Conservation (phyloP, 2,113 vertebrate species). For the Etheostoma cragini region DNA sequence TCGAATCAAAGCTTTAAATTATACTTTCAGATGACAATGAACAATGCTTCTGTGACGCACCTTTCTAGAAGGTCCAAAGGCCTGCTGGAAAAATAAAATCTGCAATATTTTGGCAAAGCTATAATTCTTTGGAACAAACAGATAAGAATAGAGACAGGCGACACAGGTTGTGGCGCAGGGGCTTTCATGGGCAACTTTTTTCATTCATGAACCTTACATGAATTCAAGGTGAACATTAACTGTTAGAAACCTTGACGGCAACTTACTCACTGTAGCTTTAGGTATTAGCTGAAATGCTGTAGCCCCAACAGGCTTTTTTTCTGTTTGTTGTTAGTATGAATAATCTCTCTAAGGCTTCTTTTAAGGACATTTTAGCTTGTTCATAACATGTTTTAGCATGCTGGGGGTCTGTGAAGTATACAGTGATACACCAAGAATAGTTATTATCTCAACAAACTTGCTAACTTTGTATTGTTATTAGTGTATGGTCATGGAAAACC, state of each 20-base stretch:
- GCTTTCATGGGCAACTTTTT: neutral
- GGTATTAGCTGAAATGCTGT: conserved; percentile 3
- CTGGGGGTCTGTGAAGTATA: conserved; percentile 9
- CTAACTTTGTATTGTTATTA: conserved; percentile 39
- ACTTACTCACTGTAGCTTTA: conserved; percentile 13
- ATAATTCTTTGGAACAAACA: neutral
- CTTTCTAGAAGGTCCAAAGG: neutral
- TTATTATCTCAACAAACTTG: conserved; percentile 42
- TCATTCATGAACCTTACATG: neutral
- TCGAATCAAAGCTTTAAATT: conserved; percentile 54
- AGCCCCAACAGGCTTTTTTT: conserved; percentile 21
- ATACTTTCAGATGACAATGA: conserved; percentile 38
- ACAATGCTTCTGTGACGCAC: conserved; percentile 2
- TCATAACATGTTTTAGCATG: conserved; percentile 35
- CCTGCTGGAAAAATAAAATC: neutral
- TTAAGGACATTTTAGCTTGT: conserved; percentile 16
- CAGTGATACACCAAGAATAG: conserved; percentile 25
- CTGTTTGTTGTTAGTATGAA: conserved; percentile 17
- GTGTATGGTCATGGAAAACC: conserved; percentile 32
- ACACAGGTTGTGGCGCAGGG: neutral
- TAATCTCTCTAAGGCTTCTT: conserved; percentile 1
- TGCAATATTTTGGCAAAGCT: neutral
- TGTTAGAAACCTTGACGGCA: neutral
- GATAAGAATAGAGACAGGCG: neutral
- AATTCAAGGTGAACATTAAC: conserved; percentile 1